Evolutionary conservation across 2,888 invertebrate species (phyloP), one percentile per base, ranked within the genome.

Genomic region (Macrophya annulata): DNA sequence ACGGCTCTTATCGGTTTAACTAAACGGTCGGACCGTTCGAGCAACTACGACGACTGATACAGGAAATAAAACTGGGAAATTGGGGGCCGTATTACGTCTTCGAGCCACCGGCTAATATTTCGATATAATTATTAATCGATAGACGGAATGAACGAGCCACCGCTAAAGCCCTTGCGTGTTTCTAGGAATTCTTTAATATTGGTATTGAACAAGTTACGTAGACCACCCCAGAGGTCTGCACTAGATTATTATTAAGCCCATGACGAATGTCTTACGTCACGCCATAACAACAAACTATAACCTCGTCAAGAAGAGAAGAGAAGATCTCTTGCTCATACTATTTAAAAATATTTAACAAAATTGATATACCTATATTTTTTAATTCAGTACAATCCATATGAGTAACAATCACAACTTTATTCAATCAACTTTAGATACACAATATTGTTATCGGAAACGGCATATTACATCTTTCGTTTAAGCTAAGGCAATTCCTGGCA

Each of bases 101-200:
- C 43, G 21, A 81, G 55, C 15, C n/a, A 81, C 59, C 21, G 62
- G 81, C 62, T 81, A 81, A 62, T 81, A 81, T 81, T 81, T 81
- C 81, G 74, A 76, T 76, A 84, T 74, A 84, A 84, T 84, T 84
- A 84, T 84, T 84, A 84, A 84, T 84, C 84, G 84, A 84, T 84
- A 84, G 25, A 59, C 43, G 59, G 62, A 84, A 84, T 84, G 84
- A 84, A 84, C 74, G 59, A 31, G 84, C 51, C 77, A 51, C 55
- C 48, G 37, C 12, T 12, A 4, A 59, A 43, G 40, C 40, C 76
- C 59, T 84, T 31, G 84, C 84, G 84, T 84, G 84, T 45, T 62
- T 43, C 43, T 59, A 45, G n/a, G 45, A 40, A 74, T 74, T 84
- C 84, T 84, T 74, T 76, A 43, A 74, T 84, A 84, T 84, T 76